phyloP scores from a whole-genome alignment of 2,113 vertebrate genomes.

The Ranitomeya imitator region DNA sequence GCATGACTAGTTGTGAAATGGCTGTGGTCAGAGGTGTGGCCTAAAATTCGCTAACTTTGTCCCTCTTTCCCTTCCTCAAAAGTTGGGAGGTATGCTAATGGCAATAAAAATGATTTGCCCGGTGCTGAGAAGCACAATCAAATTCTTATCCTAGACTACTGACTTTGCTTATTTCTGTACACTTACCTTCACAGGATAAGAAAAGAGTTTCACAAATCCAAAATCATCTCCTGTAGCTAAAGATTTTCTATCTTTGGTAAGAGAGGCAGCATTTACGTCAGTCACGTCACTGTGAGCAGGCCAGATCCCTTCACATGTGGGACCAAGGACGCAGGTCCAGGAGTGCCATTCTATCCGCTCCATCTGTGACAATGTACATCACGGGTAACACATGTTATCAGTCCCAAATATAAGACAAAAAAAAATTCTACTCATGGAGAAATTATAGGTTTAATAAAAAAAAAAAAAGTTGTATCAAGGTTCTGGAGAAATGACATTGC shows the following conservation, averaged over 20 bases:
- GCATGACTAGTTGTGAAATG: too few species aligned
- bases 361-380: conserved; percentile 71
- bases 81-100: too few species aligned
- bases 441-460: not conserved
- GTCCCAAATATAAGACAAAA: not conserved
- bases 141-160: not conserved
- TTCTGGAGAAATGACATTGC: not conserved
- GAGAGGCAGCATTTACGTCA: conserved; percentile 84
- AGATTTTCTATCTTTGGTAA: conserved; percentile 85
- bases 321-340: conserved; percentile 92
- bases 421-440: not conserved
- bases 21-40: too few species aligned
- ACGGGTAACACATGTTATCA: not conserved
- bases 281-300: conserved; percentile 84
- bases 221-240: conserved; percentile 94
- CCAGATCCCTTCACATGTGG: conserved; percentile 93
- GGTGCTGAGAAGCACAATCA: too few species aligned
- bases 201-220: conserved; percentile 95
- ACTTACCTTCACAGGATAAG: conserved; percentile 88
- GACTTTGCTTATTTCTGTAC: not conserved
- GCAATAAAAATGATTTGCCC: too few species aligned
- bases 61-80: too few species aligned
- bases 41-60: too few species aligned
- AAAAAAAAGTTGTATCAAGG: not conserved
- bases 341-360: conserved; percentile 94